A percentile compares a stretch with the other conserved stretches of the same genome.
Evolutionary conservation across 2,888 invertebrate species (phyloP).

Genomic region (Drosophila hawaiiensis): DNA sequence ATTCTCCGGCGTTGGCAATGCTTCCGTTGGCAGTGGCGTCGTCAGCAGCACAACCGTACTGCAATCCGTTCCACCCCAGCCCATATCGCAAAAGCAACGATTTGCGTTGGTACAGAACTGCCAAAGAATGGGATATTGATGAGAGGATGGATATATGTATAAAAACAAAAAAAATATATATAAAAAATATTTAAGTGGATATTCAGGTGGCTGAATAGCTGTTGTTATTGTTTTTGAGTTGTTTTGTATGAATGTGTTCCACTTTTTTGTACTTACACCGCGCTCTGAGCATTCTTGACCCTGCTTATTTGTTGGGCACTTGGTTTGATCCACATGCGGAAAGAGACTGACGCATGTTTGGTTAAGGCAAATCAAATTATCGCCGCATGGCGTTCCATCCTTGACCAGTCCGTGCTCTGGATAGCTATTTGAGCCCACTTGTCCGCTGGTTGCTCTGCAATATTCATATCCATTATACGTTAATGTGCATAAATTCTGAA

Average conservation of each 20-base stretch:
- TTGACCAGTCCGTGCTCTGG: conserved; percentile 94
- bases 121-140: conserved; percentile 34
- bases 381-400: conserved; percentile 97
- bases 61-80: conserved; percentile 95
- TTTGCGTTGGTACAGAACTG: conserved; percentile 97
- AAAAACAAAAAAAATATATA: background rate
- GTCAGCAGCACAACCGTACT: conserved; percentile 91
- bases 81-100: conserved; percentile 95
- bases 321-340: conserved; percentile 93
- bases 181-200: conserved; percentile 22
- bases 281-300: conserved; percentile 96
- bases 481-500: background rate
- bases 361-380: conserved; percentile 96
- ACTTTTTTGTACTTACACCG: conserved; percentile 91
- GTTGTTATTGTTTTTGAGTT: background rate
- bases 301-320: conserved; percentile 95
- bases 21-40: conserved; percentile 87
- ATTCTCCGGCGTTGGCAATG: conserved; percentile 87
- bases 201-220: conserved; percentile 4
- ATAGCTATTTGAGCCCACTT: conserved; percentile 88
- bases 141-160: conserved; percentile 16
- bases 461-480: conserved; percentile 12
- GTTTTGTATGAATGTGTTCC: conserved; percentile 15
- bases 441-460: conserved; percentile 90
- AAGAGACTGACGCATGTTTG: conserved; percentile 95